Evolutionary conservation across 2,797 vertebrate genomes (phyloP).

Genomic region (Phataginus tricuspis): DNA sequence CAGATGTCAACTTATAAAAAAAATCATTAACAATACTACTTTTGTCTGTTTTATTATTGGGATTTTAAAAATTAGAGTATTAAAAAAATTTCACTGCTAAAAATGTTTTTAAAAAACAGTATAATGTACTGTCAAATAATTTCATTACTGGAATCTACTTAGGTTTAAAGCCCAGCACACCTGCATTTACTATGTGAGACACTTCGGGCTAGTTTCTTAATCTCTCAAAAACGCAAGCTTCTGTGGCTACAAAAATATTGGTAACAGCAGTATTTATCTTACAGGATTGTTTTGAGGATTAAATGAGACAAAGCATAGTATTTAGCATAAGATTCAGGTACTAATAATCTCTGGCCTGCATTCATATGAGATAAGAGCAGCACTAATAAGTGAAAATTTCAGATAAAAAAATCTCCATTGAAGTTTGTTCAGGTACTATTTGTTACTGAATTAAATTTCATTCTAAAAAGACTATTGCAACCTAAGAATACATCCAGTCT

Average conservation of each 20-base stretch:
- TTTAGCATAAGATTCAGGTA: background rate
- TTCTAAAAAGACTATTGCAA: background rate
- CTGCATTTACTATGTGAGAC: background rate
- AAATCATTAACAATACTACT: background rate
- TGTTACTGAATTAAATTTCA: background rate
- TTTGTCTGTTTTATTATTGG: background rate
- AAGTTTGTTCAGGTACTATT: background rate
- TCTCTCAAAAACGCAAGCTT: conserved; percentile 17
- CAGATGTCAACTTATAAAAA: background rate
- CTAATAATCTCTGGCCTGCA: background rate
- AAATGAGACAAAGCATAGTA: background rate
- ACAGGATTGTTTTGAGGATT: background rate
- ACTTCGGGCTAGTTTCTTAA: background rate
- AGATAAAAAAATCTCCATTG: background rate
- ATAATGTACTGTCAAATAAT: background rate
- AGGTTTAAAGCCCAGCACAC: background rate
- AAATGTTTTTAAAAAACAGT: background rate
- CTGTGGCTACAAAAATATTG: background rate
- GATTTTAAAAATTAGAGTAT: background rate
- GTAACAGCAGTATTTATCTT: background rate
- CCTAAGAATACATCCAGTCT: background rate
- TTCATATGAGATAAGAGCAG: background rate
- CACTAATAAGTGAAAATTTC: background rate
- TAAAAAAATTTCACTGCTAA: background rate
- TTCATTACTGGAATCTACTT: background rate